Conservation (phyloP, 2,888 invertebrate species). For the Eilema griseolum region DNA sequence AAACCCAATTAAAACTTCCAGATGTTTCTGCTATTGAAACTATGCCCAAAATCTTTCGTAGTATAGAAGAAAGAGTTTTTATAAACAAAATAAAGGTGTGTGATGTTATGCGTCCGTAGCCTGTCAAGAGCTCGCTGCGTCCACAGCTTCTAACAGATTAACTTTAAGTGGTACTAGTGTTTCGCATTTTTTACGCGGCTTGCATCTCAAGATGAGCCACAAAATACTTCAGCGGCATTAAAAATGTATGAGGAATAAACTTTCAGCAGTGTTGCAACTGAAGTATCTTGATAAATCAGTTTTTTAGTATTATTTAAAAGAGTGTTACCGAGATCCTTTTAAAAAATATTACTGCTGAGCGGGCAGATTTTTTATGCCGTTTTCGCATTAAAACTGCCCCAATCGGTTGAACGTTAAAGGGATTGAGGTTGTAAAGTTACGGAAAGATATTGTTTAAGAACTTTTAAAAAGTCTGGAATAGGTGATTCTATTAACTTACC, state of each 20-base stretch:
- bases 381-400: not conserved
- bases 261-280: conserved; percentile 6
- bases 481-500: not conserved
- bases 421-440: not conserved
- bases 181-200: conserved; percentile 34
- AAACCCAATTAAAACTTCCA: too few species aligned
- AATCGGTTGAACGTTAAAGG: not conserved
- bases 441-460: not conserved
- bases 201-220: conserved; percentile 27
- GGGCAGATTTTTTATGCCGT: not conserved
- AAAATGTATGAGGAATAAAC: conserved; percentile 44
- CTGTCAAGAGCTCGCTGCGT: not conserved
- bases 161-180: conserved; percentile 3
- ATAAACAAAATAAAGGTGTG: not conserved
- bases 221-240: conserved; percentile 43
- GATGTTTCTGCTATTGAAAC: too few species aligned
- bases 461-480: not conserved
- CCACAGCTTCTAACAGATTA: not conserved
- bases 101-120: not conserved
- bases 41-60: too few species aligned
- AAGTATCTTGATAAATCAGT: conserved; percentile 21
- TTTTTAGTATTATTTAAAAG: conserved; percentile 11
- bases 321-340: conserved; percentile 10
- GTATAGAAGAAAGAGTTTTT: too few species aligned
- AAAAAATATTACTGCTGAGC: conserved; percentile 5